These are phyloP conservation scores for Drosophila buzzatii DNA, from an alignment of 2,888 invertebrate genomes.

Conservation along the genomic window DNA sequence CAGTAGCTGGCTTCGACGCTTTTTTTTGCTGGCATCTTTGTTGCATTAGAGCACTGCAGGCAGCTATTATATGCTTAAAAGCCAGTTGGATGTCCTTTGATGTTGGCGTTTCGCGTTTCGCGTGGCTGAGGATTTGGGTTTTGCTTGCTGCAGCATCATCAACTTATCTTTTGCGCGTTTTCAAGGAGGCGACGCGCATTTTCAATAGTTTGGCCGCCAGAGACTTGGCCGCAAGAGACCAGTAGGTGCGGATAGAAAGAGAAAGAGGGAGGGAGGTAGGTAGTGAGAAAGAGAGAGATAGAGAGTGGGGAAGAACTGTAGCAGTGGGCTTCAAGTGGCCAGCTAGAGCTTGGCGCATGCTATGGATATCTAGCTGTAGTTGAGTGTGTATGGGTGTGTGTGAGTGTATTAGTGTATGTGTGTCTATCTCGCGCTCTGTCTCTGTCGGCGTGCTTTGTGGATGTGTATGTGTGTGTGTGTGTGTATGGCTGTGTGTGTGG, in stretches of 20 bases:
- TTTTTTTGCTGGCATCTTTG: constrained; percentile 24
- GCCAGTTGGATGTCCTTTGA: constrained; percentile 65
- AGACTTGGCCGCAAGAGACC: constrained; percentile 15
- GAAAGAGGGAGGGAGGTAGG: background rate
- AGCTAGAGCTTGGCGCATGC: constrained; percentile 21
- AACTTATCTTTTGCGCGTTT: constrained; percentile 32
- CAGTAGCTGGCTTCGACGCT: constrained; percentile 12
- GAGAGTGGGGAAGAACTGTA: background rate
- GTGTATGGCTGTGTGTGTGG: too few species aligned
- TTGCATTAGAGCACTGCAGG: constrained; percentile 35
- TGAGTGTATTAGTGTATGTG: constrained; percentile 11
- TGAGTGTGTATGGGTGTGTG: constrained; percentile 10
- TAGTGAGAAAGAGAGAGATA: background rate
- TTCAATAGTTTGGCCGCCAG: constrained; percentile 46
- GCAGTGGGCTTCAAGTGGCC: constrained; percentile 61
- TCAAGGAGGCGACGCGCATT: constrained; percentile 44
- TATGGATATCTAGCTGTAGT: constrained; percentile 9
- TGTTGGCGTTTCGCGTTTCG: constrained; percentile 51
- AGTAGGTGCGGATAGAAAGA: background rate
- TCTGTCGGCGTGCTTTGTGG: constrained; percentile 26
- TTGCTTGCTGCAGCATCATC: constrained; percentile 23
- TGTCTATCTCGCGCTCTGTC: constrained; percentile 28
- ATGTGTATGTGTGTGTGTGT: background rate
- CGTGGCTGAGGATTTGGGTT: constrained; percentile 20
- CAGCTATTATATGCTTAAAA: constrained; percentile 65